Base-by-base conservation (phyloP, 2,797 vertebrate species). In the Liasis olivaceus region DNA sequence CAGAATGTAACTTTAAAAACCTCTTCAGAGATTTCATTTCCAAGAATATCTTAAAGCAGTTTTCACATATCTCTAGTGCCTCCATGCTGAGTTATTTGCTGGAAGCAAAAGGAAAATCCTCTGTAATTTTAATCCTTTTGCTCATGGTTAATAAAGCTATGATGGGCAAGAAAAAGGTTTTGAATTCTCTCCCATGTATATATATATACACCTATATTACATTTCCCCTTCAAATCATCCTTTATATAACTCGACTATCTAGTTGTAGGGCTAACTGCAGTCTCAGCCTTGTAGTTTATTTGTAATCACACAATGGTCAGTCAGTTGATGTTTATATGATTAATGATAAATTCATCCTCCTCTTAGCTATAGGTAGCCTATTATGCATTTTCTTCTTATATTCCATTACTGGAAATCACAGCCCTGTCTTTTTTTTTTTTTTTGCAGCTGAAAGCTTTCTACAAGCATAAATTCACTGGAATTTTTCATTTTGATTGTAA, bases 381-480 rank as follows among this genome's bases (percentile, higher is more conserved):
- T 58, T 84, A 58, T 88, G 92, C 95, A 94, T 92, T 89, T 69
- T 89, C 56, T 85, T 58, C 94, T 94, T 92, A 92, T 0, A 64
- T 69, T 2, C 0, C 59, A 14, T 2, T 92, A 17, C 28, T 72
- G n/a, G 62, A 96, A 56, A 90, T 87, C 31, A 93, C 88, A 90
- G 56, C 62, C 63, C 64, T 89, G 24, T 13, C 89, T 0, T 22
- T 81, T 42, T 42, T 42, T 42, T 3, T 42, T 42, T 42, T 42
- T 66, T 14, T 54, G 88, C 28, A 0, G 0, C 90, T 95, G 92
- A 91, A 89, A 90, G 64, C 0, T 90, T 95, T 93, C 89, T 54
- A 36, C n/a, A 89, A 69, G 5, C 17, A 54, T 81, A 24, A 81
- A 47, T 81, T 81, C 72, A 81, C 20, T 42, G 42, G 20, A 81